These are phyloP conservation scores for Thelaira solivaga DNA, from an alignment of 2,888 invertebrate species.

Conservation along the genomic window DNA sequence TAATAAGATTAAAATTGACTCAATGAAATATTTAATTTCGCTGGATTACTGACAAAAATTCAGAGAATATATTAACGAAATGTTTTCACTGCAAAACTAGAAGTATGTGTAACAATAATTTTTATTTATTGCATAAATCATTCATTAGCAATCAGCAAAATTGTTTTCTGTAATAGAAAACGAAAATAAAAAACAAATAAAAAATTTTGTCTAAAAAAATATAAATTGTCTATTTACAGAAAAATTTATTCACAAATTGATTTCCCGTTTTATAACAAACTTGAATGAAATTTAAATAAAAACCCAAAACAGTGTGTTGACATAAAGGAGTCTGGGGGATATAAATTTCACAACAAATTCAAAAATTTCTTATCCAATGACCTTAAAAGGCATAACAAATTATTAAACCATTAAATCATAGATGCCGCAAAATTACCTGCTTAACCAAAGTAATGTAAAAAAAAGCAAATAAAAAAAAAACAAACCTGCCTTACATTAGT, in stretches of 20 bases:
- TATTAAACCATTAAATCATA: conserved; percentile 30
- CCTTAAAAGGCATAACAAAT: conserved; percentile 29
- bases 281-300: neutral
- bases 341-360: no score
- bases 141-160: no score
- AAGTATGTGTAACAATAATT: no score
- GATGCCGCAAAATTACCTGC: conserved; percentile 28
- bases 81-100: no score
- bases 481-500: neutral
- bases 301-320: no score
- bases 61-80: no score
- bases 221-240: neutral
- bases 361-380: neutral
- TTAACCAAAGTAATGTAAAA: conserved; percentile 20
- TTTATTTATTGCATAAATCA: no score
- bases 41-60: no score
- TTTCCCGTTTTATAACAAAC: neutral
- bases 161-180: no score
- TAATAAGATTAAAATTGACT: no score
- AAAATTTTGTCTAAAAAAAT: neutral
- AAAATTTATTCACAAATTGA: neutral
- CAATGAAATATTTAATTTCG: no score
- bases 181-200: neutral
- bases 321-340: no score
- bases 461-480: neutral